Base-by-base conservation (phyloP, 92 coral and sea anemone genomes). In the Umimayanthus chanpuru region DNA sequence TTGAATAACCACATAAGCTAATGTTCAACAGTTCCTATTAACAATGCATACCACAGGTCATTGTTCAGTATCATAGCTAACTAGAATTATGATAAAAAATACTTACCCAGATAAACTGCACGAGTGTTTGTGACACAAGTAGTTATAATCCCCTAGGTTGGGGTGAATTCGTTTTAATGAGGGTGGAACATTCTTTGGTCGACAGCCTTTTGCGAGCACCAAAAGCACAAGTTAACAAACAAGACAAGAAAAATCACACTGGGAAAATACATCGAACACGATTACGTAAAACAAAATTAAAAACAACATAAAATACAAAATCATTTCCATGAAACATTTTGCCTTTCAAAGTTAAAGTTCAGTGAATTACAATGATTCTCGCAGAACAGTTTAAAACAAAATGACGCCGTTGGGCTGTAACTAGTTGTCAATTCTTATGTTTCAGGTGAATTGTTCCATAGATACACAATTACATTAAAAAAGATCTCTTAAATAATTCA, bases 361-460 rank as follows among this genome's bases (percentile, higher is more conserved):
- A 83, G 68, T 38, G 47, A 0, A 44, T 85, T 73, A 73, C 73
- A 85, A 11, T 47, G 21, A 25, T 86, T 55, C 12, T 47, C 67
- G 38, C 89, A 76, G 71, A 30, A 40, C 5, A 15, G 21, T 26
- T 76, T 70, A 41, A 85, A 85, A 1, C n/a, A n/a, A n/a, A n/a
- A n/a, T n/a, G n/a, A n/a, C n/a, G 43, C 16, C 16, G 67, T 47
- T 26, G 74, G 10, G 41, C 80, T 71, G 68, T 50, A 14, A 86
- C 15, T 86, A 76, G 21, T 70, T 9, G 89, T n/a, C n/a, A n/a
- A n/a, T 86, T 76, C 89, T 29, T 1, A 86, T 39, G 38, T 76
- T 76, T 86, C 89, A 10, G 89, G 89, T 32, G 55, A 53, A 50
- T 86, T 86, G 66, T 73, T 85, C 88, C 80, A 85, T 0, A 85